Percentiles rank a stretch among this genome's conserved stretches.
Evolutionary conservation across 1,140 invertebrate genomes (phyloP).

Genomic region (Platyscapa corneri): DNA sequence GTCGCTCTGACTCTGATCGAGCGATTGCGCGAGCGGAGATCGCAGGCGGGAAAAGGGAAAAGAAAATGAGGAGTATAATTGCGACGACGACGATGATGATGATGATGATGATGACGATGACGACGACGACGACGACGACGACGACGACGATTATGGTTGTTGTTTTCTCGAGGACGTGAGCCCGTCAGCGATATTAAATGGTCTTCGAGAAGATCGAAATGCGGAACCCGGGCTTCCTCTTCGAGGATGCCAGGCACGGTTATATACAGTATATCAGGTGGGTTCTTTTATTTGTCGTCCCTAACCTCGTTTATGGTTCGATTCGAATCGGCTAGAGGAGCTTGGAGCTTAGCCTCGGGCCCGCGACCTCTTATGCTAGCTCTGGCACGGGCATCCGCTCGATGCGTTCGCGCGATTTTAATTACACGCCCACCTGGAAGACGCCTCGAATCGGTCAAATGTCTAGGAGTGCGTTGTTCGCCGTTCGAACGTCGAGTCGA

Average conservation of each 20-base stretch:
- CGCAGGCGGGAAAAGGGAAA: neutral
- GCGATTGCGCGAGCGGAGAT: slow-evolving; percentile 7
- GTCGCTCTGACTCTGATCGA: slow-evolving; percentile 35
- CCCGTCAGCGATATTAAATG: slow-evolving; percentile 58
- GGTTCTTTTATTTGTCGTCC: neutral
- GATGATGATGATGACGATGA: no score
- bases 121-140: neutral
- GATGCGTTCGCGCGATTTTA: no score
- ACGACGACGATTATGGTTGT: slow-evolving; percentile 10
- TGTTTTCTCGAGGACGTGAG: slow-evolving; percentile 41
- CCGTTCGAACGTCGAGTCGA: no score
- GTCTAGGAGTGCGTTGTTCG: no score
- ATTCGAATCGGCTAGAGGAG: neutral
- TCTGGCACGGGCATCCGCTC: no score
- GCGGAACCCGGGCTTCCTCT: slow-evolving; percentile 72
- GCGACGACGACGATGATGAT: neutral
- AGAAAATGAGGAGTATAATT: slow-evolving; percentile 23
- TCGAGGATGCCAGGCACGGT: slow-evolving; percentile 72
- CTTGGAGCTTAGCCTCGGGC: no score
- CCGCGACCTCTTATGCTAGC: no score
- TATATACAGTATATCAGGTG: slow-evolving; percentile 73
- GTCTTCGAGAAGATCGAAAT: slow-evolving; percentile 72
- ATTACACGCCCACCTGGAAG: no score
- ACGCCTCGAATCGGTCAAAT: no score
- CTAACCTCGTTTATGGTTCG: neutral